phyloP scores from a whole-genome alignment of 2,888 invertebrate genomes.

The Disparrhopalites patrizii region DNA sequence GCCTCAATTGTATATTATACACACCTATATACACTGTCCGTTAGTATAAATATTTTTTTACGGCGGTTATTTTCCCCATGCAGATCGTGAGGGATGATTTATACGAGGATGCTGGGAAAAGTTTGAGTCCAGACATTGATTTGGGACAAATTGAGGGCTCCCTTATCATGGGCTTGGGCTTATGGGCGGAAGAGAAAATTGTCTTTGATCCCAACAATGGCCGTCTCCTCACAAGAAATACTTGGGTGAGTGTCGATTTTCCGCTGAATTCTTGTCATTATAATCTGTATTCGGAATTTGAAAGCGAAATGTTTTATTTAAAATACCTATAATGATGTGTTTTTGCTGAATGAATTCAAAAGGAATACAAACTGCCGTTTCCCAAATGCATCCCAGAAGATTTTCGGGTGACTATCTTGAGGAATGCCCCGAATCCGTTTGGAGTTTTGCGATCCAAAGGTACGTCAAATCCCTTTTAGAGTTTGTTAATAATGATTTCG shows the following conservation, averaged over 20 bases:
- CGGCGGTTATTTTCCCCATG: background rate
- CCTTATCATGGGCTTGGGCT: slow-evolving; percentile 65
- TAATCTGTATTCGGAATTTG: no score
- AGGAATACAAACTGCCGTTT: slow-evolving; percentile 47
- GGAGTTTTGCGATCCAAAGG: slow-evolving; percentile 70
- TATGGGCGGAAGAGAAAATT: slow-evolving; percentile 70
- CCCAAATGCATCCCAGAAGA: slow-evolving; percentile 47
- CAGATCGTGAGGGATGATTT: slow-evolving; percentile 47
- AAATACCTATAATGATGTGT: no score
- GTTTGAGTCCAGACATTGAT: slow-evolving; percentile 49
- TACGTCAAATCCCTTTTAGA: no score
- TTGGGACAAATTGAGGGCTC: slow-evolving; percentile 57
- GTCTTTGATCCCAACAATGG: slow-evolving; percentile 63
- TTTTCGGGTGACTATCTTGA: slow-evolving; percentile 59
- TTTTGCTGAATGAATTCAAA: no score
- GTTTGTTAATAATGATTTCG: no score
- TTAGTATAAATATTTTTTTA: background rate
- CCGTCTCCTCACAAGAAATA: slow-evolving; percentile 66
- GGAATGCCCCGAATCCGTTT: slow-evolving; percentile 62
- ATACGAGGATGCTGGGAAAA: slow-evolving; percentile 48
- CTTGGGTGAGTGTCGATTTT: slow-evolving; percentile 70
- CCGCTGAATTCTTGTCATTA: no score
- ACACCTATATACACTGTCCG: background rate
- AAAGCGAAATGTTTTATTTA: no score
- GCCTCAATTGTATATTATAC: background rate